Evolutionary conservation across 2,113 vertebrate genomes (phyloP).

Genomic region (Bubo bubo): DNA sequence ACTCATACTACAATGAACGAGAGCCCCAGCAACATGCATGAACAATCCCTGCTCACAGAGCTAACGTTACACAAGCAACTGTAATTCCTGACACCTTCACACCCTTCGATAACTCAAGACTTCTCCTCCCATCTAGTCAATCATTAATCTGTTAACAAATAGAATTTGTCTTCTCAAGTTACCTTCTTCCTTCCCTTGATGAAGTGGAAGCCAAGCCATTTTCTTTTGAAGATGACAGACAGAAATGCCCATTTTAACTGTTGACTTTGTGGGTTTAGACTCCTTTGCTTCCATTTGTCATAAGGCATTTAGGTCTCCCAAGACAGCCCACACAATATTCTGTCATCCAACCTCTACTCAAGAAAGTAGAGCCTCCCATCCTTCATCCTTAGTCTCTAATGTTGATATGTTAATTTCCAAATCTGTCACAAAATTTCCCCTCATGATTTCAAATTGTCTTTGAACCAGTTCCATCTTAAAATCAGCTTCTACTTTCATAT

Average conservation of each 20-base stretch:
- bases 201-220: neutral
- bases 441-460: neutral
- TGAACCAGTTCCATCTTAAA: neutral
- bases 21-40: fast-evolving
- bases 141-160: neutral
- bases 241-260: neutral
- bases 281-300: neutral
- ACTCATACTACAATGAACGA: neutral
- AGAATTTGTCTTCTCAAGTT: neutral
- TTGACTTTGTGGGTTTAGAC: neutral
- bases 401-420: neutral
- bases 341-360: neutral
- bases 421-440: neutral
- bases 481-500: neutral
- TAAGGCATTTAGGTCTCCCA: neutral
- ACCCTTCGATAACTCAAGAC: neutral
- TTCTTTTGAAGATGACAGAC: neutral
- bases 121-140: neutral
- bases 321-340: neutral
- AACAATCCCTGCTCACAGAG: neutral
- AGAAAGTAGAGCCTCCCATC: neutral
- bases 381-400: neutral
- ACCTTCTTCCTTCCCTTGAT: neutral
- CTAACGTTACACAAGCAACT: neutral
- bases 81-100: neutral